Conservation (phyloP, 2,113 vertebrate genomes). For the Dasyprocta punctata region DNA sequence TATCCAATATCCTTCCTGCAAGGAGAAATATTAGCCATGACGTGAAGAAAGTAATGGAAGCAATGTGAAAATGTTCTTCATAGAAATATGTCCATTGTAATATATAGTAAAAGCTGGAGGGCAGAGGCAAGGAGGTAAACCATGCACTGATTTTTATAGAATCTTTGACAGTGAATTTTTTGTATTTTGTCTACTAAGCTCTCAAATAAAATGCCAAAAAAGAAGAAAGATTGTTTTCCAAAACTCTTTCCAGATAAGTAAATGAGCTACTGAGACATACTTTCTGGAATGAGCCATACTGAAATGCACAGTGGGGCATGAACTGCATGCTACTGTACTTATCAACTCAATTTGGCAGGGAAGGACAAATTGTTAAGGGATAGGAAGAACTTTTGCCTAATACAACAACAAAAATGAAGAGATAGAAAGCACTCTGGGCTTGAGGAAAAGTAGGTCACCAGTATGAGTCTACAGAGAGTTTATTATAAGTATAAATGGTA, state of each 20-base stretch:
- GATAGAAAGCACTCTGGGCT: neutral
- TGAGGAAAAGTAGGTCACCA: neutral
- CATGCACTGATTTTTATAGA: slow-evolving; percentile 58
- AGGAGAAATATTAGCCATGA: slow-evolving; percentile 14
- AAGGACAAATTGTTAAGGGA: no score
- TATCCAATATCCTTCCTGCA: neutral
- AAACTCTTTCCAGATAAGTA: neutral
- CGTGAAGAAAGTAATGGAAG: slow-evolving; percentile 16
- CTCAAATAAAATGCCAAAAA: slow-evolving; percentile 40
- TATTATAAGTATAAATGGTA: neutral
- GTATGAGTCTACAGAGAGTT: neutral
- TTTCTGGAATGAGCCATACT: neutral
- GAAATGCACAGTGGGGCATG: neutral
- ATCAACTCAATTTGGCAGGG: neutral
- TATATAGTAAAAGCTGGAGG: slow-evolving; percentile 12
- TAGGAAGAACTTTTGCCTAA: neutral
- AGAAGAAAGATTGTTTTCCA: neutral
- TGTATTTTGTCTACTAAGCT: slow-evolving; percentile 33
- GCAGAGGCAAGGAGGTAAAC: slow-evolving; percentile 33
- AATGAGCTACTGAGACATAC: neutral
- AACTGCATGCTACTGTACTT: neutral
- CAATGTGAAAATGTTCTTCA: neutral
- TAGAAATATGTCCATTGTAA: slow-evolving; percentile 20
- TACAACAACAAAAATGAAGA: neutral
- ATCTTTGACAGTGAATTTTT: slow-evolving; percentile 28